Evolutionary conservation across 2,113 vertebrate genomes (phyloP).

Genomic region (Eretmochelys imbricata): DNA sequence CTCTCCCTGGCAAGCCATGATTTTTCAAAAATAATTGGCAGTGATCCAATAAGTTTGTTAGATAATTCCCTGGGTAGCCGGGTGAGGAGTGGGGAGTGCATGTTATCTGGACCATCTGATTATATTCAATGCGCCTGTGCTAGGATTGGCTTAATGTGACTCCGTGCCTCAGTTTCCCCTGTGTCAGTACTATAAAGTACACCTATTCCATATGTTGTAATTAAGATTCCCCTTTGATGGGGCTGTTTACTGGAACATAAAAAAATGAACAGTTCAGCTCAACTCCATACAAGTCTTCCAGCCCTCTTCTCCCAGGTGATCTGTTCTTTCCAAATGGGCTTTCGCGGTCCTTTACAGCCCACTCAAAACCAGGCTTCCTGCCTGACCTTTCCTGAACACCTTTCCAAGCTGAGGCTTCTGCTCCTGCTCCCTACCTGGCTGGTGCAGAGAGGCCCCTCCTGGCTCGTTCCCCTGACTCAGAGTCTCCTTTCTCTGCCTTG

Average conservation of each 20-base stretch:
- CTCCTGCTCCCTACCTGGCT: accelerated
- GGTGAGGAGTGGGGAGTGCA: background rate
- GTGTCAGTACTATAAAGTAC: background rate
- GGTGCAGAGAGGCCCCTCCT: background rate
- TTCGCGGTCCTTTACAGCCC: background rate
- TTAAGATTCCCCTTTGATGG: background rate
- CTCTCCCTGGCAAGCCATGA: background rate
- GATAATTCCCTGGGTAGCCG: background rate
- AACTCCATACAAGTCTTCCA: background rate
- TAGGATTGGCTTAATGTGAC: background rate
- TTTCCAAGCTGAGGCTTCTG: background rate
- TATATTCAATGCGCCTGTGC: background rate
- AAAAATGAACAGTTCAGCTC: background rate
- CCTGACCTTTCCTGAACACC: constrained; percentile 9
- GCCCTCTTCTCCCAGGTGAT: background rate
- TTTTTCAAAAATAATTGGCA: background rate
- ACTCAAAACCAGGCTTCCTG: accelerated
- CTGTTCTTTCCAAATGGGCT: background rate
- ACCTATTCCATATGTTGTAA: background rate
- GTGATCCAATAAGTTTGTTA: background rate
- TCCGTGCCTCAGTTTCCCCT: background rate
- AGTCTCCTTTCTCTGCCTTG: background rate
- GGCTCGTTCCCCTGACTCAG: background rate
- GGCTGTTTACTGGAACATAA: background rate
- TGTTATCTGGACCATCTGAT: background rate